phyloP scores from a whole-genome alignment of 2,888 invertebrate species.

The Stratiomys singularior region DNA sequence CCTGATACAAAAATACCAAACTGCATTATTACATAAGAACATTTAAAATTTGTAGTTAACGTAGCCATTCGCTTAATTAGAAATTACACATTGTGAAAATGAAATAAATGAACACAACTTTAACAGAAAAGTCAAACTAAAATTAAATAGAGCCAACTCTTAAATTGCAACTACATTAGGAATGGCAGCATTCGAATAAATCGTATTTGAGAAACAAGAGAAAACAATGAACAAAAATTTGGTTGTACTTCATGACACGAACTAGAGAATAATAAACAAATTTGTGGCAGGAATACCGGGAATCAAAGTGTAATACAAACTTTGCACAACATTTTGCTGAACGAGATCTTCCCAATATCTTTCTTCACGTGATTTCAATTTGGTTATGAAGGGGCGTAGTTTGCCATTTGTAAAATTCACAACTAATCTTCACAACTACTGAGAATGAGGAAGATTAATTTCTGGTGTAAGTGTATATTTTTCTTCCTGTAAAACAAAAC shows the following conservation, averaged over 20 bases:
- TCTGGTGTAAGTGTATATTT: slow-evolving; percentile 44
- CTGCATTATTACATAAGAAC: slow-evolving; percentile 20
- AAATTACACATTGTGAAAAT: neutral
- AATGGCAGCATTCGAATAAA: slow-evolving; percentile 20
- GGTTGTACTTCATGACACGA: slow-evolving; percentile 5
- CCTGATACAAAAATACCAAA: slow-evolving; percentile 34
- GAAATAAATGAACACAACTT: neutral
- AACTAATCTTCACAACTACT: slow-evolving; percentile 24
- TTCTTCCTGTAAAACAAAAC: slow-evolving; percentile 50
- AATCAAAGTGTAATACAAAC: neutral
- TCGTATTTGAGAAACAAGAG: slow-evolving; percentile 9
- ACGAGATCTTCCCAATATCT: slow-evolving; percentile 21
- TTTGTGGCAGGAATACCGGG: neutral
- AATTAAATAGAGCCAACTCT: neutral
- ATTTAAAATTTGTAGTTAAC: slow-evolving; percentile 14
- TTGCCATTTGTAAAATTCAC: neutral
- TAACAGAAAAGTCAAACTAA: neutral
- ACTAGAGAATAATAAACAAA: neutral
- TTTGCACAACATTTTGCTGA: neutral
- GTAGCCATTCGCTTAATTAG: slow-evolving; percentile 8
- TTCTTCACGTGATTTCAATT: slow-evolving; percentile 1
- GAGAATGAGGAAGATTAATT: slow-evolving; percentile 26
- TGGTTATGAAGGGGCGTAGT: neutral
- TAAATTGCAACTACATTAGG: neutral
- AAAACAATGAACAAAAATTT: slow-evolving; percentile 1